Conservation (phyloP, 2,888 invertebrate species). For the Melieria crassipennis region DNA sequence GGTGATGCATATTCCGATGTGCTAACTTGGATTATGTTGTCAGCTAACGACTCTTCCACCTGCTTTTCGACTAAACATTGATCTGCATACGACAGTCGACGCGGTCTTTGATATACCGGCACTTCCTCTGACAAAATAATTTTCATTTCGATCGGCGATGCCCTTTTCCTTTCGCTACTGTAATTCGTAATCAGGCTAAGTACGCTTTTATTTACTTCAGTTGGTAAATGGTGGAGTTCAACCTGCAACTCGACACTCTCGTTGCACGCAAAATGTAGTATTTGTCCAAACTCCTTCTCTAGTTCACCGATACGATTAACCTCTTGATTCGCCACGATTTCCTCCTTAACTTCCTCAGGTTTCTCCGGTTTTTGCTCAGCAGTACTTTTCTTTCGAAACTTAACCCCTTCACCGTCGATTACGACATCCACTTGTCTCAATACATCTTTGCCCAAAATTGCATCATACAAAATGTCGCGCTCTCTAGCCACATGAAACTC, state of each 20-base stretch:
- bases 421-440: conserved; percentile 32
- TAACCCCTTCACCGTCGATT: conserved; percentile 29
- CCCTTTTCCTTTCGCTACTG: conserved; percentile 16
- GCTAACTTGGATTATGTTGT: conserved; percentile 51
- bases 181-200: not conserved
- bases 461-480: conserved; percentile 33
- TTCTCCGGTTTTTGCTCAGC: not conserved
- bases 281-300: not conserved
- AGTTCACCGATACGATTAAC: not conserved
- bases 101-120: conserved; percentile 37
- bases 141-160: conserved; percentile 38
- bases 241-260: not conserved
- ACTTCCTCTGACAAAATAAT: conserved; percentile 33
- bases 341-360: not conserved
- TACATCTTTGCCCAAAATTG: conserved; percentile 38
- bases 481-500: conserved; percentile 34
- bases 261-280: not conserved
- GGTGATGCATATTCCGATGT: conserved; percentile 53
- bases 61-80: conserved; percentile 45
- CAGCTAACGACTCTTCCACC: conserved; percentile 51
- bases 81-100: conserved; percentile 35
- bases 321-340: not conserved
- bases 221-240: conserved; percentile 1
- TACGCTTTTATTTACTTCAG: conserved; percentile 3
- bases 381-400: conserved; percentile 1